Percentiles rank a stretch among this genome's conserved stretches.
phyloP scores from a whole-genome alignment of 2,797 vertebrate species.

The Melanotaenia trifasciata region DNA sequence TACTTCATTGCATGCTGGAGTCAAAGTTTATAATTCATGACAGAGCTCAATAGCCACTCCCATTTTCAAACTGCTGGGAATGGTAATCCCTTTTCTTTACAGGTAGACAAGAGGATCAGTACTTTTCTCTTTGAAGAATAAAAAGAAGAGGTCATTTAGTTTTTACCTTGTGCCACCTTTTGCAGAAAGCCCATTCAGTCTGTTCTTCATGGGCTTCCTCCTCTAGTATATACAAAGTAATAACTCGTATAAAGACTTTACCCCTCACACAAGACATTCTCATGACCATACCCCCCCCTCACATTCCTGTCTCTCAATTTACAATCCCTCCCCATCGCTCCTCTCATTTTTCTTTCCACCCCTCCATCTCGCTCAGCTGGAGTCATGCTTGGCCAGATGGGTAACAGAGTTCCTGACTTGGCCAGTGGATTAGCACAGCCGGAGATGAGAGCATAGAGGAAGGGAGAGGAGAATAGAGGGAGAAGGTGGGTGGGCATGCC shows the following conservation, averaged over 20 bases:
- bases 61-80: slow-evolving; percentile 41
- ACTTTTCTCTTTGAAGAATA: slow-evolving; percentile 24
- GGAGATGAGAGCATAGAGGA: slow-evolving; percentile 70
- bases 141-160: slow-evolving; percentile 33
- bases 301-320: slow-evolving; percentile 36
- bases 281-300: slow-evolving; percentile 1
- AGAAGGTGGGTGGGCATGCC: slow-evolving; percentile 71
- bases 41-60: slow-evolving; percentile 46
- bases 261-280: slow-evolving; percentile 26
- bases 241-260: slow-evolving; percentile 12
- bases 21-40: slow-evolving; percentile 42
- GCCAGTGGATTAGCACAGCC: slow-evolving; percentile 79
- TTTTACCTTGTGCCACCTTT: slow-evolving; percentile 28
- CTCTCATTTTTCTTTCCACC: slow-evolving; percentile 44
- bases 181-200: not conserved
- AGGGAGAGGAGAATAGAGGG: slow-evolving; percentile 51
- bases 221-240: slow-evolving; percentile 19
- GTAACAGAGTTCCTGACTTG: slow-evolving; percentile 80
- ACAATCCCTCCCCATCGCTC: slow-evolving; percentile 31
- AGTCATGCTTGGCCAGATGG: slow-evolving; percentile 79
- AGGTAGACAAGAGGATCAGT: slow-evolving; percentile 50
- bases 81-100: slow-evolving; percentile 44
- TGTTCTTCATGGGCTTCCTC: slow-evolving; percentile 8
- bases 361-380: slow-evolving; percentile 71
- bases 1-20: slow-evolving; percentile 40